phyloP scores from a whole-genome alignment of 2,888 invertebrate species.

The Drosophila algonquin region DNA sequence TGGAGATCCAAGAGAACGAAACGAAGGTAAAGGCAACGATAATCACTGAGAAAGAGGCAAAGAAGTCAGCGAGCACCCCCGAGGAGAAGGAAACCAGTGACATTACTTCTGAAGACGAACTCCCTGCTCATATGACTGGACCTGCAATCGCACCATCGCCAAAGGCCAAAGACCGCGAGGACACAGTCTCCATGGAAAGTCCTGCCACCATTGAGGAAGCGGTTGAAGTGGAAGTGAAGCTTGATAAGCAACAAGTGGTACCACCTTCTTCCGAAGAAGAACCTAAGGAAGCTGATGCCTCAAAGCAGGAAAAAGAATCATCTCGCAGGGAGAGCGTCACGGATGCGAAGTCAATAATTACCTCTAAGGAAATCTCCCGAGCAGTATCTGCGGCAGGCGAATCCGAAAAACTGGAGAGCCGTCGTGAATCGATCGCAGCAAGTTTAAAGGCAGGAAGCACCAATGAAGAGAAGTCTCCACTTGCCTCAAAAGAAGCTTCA shows the following conservation, averaged over 20 bases:
- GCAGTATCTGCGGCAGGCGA: slow-evolving; percentile 5
- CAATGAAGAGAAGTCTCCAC: slow-evolving; percentile 41
- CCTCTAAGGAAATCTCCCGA: neutral
- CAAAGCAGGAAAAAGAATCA: slow-evolving; percentile 13
- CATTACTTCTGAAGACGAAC: slow-evolving; percentile 84
- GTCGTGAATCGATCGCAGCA: slow-evolving; percentile 10
- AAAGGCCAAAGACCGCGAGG: slow-evolving; percentile 76
- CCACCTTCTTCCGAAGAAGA: slow-evolving; percentile 38
- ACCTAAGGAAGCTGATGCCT: slow-evolving; percentile 29
- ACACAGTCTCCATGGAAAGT: slow-evolving; percentile 81
- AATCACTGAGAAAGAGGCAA: slow-evolving; percentile 45
- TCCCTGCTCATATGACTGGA: slow-evolving; percentile 72
- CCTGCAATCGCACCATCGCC: slow-evolving; percentile 48
- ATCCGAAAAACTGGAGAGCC: slow-evolving; percentile 18
- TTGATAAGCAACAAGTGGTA: neutral
- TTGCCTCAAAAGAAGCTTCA: neutral
- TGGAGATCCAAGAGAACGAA: neutral
- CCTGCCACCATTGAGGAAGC: slow-evolving; percentile 83
- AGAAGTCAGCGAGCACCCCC: slow-evolving; percentile 70
- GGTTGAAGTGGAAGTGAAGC: slow-evolving; percentile 80
- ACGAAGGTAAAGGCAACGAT: neutral
- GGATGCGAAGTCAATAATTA: neutral
- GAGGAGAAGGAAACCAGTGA: slow-evolving; percentile 81
- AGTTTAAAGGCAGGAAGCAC: slow-evolving; percentile 15
- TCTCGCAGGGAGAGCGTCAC: neutral